These are phyloP conservation scores for Gastracanthus pulcherrimus DNA, from an alignment of 2,888 invertebrate species.

Conservation along the genomic window DNA sequence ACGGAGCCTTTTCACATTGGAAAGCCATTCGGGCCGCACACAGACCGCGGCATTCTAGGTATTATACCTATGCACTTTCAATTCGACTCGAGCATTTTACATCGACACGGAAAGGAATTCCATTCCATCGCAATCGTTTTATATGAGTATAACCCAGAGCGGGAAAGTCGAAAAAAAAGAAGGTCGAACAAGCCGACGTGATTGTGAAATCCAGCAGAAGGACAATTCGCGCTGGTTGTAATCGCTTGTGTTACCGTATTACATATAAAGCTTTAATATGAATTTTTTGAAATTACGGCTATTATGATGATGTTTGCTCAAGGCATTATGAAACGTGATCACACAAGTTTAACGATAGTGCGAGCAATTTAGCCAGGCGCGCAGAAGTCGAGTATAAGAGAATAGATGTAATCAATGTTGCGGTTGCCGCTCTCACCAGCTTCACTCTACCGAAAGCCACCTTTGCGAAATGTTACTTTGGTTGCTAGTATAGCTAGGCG, in stretches of 20 bases:
- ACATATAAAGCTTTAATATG: too few species aligned
- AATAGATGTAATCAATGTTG: conserved; percentile 52
- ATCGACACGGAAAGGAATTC: background rate
- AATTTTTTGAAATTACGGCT: background rate
- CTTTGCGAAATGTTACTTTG: conserved; percentile 39
- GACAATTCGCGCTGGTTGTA: too few species aligned
- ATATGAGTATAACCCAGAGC: background rate
- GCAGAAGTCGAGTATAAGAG: conserved; percentile 25
- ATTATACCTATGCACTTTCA: background rate
- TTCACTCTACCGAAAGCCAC: conserved; percentile 13
- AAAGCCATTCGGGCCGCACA: conserved; percentile 30
- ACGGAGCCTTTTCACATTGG: conserved; percentile 24
- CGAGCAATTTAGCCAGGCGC: background rate
- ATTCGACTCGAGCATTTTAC: conserved; percentile 26
- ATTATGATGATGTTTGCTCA: background rate
- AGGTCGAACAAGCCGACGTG: too few species aligned
- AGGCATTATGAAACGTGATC: conserved; percentile 8
- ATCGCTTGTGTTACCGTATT: too few species aligned
- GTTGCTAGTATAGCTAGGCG: conserved; percentile 8
- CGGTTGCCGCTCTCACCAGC: background rate
- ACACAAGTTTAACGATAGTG: conserved; percentile 30
- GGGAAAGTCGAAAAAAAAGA: background rate
- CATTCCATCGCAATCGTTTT: conserved; percentile 18
- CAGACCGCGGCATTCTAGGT: background rate
- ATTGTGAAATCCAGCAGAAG: too few species aligned